Percentiles rank a stretch among this genome's conserved stretches.
Conservation (phyloP, 2,113 vertebrate genomes). For the Etia nguti region DNA sequence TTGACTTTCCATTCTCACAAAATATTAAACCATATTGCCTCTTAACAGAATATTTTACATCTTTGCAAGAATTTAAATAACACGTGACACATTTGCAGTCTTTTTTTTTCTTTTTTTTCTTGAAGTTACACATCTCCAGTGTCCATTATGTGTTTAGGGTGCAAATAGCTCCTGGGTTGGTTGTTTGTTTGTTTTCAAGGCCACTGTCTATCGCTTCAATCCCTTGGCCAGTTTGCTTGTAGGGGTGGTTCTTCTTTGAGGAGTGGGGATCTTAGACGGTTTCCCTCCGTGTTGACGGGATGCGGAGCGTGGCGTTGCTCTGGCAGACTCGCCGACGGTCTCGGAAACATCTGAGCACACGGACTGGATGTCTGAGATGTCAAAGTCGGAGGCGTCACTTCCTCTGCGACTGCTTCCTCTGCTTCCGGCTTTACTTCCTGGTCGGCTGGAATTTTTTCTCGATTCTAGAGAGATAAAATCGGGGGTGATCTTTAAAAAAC, state of each 20-base stretch:
- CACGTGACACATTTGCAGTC: constrained; percentile 76
- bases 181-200: constrained; percentile 33
- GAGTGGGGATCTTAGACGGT: constrained; percentile 95
- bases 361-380: constrained; percentile 98
- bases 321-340: constrained; percentile 77
- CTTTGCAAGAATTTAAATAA: constrained; percentile 88
- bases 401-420: constrained; percentile 92
- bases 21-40: constrained; percentile 90
- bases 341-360: constrained; percentile 91
- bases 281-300: constrained; percentile 82
- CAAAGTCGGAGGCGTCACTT: constrained; percentile 96
- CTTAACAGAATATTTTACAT: constrained; percentile 98
- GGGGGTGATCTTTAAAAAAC: neutral
- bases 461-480: constrained; percentile 65
- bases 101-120: constrained; percentile 36
- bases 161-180: constrained; percentile 38
- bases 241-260: constrained; percentile 83
- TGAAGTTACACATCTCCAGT: constrained; percentile 62
- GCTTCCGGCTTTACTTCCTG: constrained; percentile 96
- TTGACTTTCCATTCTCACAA: constrained; percentile 87
- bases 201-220: constrained; percentile 90
- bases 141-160: constrained; percentile 47
- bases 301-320: constrained; percentile 77
- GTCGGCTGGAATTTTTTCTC: constrained; percentile 82
- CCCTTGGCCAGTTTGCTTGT: constrained; percentile 85